Conservation (phyloP, 2,797 vertebrate species). For the Huso huso region DNA sequence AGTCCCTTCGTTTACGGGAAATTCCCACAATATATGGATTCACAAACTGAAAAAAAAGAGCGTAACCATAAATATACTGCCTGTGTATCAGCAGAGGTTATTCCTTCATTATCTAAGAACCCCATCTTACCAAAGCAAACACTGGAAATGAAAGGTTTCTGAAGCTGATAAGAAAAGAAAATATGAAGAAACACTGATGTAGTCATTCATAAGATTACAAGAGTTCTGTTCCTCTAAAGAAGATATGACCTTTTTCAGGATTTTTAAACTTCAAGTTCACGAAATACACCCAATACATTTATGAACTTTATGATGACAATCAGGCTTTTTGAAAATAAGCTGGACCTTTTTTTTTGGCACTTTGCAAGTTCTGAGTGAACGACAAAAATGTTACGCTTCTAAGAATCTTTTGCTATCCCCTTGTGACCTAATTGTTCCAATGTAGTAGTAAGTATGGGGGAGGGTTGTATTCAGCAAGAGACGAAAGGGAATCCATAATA, state of each 20-base stretch:
- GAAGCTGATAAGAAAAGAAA: not conserved
- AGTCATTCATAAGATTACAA: too few relatives aligned
- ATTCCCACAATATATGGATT: constrained; percentile 61
- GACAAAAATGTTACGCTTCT: too few relatives aligned
- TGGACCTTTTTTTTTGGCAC: constrained; percentile 32
- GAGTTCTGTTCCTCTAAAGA: too few relatives aligned
- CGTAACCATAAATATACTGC: constrained; percentile 15
- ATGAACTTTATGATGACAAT: too few relatives aligned
- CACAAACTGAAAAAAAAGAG: constrained; percentile 33
- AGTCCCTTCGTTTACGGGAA: constrained; percentile 55
- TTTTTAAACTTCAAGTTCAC: too few relatives aligned
- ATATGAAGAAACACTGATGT: too few relatives aligned
- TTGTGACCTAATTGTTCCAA: constrained; percentile 59
- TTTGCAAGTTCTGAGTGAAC: too few relatives aligned
- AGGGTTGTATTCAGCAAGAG: not conserved
- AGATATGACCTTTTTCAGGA: too few relatives aligned
- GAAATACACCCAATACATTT: too few relatives aligned
- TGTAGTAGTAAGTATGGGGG: not conserved
- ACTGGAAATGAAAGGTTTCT: constrained; percentile 12
- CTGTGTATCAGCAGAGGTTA: constrained; percentile 31
- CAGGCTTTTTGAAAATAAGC: not conserved
- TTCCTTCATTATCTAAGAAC: too few relatives aligned
- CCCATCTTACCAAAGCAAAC: not conserved
- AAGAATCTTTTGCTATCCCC: too few relatives aligned
- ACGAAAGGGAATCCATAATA: constrained; percentile 5